Conservation (phyloP, 64 coral and sea anemone genomes). For the Stichodactyla mertensii region DNA sequence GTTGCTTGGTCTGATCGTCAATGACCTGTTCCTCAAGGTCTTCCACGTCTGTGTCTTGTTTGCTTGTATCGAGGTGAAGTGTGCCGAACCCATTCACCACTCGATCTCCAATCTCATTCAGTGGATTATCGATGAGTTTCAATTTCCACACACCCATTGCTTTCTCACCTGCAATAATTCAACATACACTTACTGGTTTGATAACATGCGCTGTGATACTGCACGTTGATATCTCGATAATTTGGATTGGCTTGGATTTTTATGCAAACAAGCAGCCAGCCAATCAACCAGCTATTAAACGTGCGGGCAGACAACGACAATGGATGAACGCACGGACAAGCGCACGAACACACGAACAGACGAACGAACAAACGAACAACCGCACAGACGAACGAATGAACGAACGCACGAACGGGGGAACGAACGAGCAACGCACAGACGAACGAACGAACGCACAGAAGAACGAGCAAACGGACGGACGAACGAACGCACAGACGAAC, state of each 20-base stretch:
- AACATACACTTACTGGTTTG: not conserved
- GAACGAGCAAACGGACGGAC: not conserved
- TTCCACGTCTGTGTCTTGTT: conserved; percentile 94
- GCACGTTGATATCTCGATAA: too few relatives aligned
- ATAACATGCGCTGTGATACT: not conserved
- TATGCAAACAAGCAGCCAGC: not conserved
- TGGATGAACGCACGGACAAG: too few relatives aligned
- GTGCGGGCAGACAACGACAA: not conserved
- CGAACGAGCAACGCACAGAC: not conserved
- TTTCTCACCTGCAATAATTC: conserved; percentile 65
- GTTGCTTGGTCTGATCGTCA: conserved; percentile 96
- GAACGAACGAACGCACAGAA: not conserved
- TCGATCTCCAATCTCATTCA: conserved; percentile 88
- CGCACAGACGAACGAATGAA: too few relatives aligned
- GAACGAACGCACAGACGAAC: too few relatives aligned
- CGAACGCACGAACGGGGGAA: too few relatives aligned
- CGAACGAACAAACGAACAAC: too few relatives aligned
- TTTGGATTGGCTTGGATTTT: not conserved
- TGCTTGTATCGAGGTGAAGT: conserved; percentile 89
- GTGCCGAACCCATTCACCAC: conserved; percentile 87
- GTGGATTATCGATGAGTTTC: conserved; percentile 89
- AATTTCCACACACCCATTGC: conserved; percentile 84
- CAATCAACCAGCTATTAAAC: not conserved
- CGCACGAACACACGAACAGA: not conserved
- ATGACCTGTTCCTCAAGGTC: conserved; percentile 96